Conservation (phyloP, 2,113 vertebrate species). For the Amblyornis subalaris region DNA sequence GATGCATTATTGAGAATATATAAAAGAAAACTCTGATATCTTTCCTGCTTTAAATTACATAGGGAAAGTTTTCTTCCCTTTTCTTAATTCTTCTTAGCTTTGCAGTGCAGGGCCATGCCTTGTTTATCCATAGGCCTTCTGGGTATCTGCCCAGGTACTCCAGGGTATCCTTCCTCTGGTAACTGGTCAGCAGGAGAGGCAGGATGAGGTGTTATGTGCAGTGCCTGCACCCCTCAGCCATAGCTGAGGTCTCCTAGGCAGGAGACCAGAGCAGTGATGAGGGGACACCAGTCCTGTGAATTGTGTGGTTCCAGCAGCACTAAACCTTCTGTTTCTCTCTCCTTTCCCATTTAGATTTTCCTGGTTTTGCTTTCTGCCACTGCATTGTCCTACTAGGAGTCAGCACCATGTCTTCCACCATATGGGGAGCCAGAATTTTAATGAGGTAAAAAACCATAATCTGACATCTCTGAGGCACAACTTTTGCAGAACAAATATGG, state of each 20-base stretch:
- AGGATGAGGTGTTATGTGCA: neutral
- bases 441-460: fast-evolving
- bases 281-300: fast-evolving
- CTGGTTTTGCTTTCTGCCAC: neutral
- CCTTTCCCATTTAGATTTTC: neutral
- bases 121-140: neutral
- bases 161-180: neutral
- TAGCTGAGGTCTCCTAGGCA: neutral
- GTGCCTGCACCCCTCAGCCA: fast-evolving
- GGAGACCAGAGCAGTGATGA: neutral
- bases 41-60: neutral
- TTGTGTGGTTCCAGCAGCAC: neutral
- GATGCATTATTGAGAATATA: neutral
- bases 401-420: neutral
- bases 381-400: neutral
- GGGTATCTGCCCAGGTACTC: neutral
- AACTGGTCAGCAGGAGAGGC: neutral
- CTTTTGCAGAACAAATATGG: neutral
- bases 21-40: neutral
- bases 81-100: neutral
- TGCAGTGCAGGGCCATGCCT: neutral
- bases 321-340: neutral
- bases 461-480: fast-evolving
- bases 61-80: neutral
- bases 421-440: neutral